Percentiles rank a stretch among this genome's conserved stretches.
Evolutionary conservation across 2,888 invertebrate species (phyloP).

Genomic region (Melieria crassipennis): DNA sequence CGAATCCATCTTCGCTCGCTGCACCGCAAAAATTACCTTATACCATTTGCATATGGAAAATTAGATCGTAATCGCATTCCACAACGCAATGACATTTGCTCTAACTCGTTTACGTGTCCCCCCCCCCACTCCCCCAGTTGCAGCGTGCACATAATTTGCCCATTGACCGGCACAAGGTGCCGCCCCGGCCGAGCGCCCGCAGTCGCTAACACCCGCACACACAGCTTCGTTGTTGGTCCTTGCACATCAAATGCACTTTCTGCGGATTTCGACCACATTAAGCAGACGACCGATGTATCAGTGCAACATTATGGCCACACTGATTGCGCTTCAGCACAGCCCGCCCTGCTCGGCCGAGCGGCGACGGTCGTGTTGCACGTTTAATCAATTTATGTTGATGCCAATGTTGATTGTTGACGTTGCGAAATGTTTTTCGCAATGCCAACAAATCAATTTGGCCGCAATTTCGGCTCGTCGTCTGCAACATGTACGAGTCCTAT

Average conservation of each 20-base stretch:
- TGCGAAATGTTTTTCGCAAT: constrained; percentile 16
- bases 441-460: constrained; percentile 39
- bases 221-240: background rate
- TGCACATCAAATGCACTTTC: background rate
- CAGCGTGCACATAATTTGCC: background rate
- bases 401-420: constrained; percentile 27
- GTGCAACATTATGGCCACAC: background rate
- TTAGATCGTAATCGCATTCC: constrained; percentile 46
- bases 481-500: background rate
- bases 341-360: no score
- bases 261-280: constrained; percentile 44
- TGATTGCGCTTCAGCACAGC: no score
- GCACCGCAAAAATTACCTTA: no score
- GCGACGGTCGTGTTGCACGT: constrained; percentile 16
- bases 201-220: constrained; percentile 1
- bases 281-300: constrained; percentile 40
- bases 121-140: constrained; percentile 14
- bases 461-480: background rate
- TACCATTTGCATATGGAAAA: constrained; percentile 19
- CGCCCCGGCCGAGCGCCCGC: constrained; percentile 24
- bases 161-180: no score
- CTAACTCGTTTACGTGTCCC: constrained; percentile 44
- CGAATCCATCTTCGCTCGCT: no score
- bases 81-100: constrained; percentile 43
- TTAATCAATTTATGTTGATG: constrained; percentile 39